phyloP scores from a whole-genome alignment of 2,888 invertebrate genomes.

The Lapara coniferarum region DNA sequence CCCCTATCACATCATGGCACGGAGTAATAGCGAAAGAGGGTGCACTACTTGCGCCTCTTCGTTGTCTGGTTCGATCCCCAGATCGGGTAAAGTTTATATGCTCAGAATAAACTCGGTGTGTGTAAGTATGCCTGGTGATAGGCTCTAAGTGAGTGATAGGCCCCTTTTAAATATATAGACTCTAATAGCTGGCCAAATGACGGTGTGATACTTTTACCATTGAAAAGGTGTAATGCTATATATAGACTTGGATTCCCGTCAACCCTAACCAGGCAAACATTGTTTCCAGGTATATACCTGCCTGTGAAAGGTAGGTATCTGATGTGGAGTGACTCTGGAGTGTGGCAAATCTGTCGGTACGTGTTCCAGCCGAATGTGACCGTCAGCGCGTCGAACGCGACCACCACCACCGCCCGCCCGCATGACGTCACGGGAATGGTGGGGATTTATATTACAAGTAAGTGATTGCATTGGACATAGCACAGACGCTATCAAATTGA shows the following conservation, averaged over 20 bases:
- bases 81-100: too few relatives aligned
- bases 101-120: too few relatives aligned
- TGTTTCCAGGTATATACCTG: conserved; percentile 81
- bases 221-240: conserved; percentile 38
- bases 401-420: conserved; percentile 45
- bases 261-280: conserved; percentile 39
- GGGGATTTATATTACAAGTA: conserved; percentile 58
- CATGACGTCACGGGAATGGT: conserved; percentile 50
- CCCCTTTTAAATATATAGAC: too few relatives aligned
- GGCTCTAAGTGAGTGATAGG: too few relatives aligned
- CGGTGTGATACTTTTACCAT: too few relatives aligned
- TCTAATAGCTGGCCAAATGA: too few relatives aligned
- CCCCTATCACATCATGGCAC: too few relatives aligned
- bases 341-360: conserved; percentile 86
- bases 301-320: conserved; percentile 83
- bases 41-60: too few relatives aligned
- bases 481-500: too few relatives aligned
- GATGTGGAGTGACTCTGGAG: conserved; percentile 87
- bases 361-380: conserved; percentile 62
- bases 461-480: conserved; percentile 40
- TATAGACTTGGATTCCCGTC: conserved; percentile 40
- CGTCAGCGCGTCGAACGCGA: neutral
- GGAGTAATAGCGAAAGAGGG: too few relatives aligned
- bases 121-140: too few relatives aligned
- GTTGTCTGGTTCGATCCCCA: too few relatives aligned